Evolutionary conservation across 53 echinoderm and acorn worm genomes (phyloP).

Genomic region (Echinometra lucunter): DNA sequence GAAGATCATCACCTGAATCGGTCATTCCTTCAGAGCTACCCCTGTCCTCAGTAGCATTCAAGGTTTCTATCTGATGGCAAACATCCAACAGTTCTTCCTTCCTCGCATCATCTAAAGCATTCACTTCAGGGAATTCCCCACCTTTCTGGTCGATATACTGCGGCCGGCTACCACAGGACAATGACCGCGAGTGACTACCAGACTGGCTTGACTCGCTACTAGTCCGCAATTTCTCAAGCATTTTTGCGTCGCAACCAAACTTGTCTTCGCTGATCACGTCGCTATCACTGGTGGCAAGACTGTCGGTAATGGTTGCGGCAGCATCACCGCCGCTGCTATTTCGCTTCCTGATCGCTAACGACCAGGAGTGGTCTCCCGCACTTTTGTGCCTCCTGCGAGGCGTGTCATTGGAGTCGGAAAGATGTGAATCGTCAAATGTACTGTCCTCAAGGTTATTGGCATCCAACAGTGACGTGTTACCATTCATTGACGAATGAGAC

Average conservation of each 20-base stretch:
- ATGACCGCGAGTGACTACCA: slow-evolving; percentile 69
- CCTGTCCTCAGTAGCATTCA: slow-evolving; percentile 75
- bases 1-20: slow-evolving; percentile 69
- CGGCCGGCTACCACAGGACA: slow-evolving; percentile 86
- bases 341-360: slow-evolving; percentile 78
- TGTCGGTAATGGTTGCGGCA: slow-evolving; percentile 71
- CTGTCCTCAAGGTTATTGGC: slow-evolving; percentile 76
- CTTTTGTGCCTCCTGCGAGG: slow-evolving; percentile 86
- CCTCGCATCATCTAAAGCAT: slow-evolving; percentile 23
- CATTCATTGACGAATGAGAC: slow-evolving; percentile 61
- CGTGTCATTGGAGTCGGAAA: slow-evolving; percentile 50
- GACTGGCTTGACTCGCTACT: slow-evolving; percentile 39
- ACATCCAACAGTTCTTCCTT: slow-evolving; percentile 68
- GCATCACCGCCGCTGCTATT: slow-evolving; percentile 81
- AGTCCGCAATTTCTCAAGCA: slow-evolving; percentile 87
- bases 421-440: slow-evolving; percentile 83
- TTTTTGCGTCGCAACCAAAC: slow-evolving; percentile 93
- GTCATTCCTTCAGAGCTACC: slow-evolving; percentile 25
- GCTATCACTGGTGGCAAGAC: slow-evolving; percentile 71
- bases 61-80: slow-evolving; percentile 77
- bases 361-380: slow-evolving; percentile 82
- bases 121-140: slow-evolving; percentile 69
- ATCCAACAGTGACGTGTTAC: slow-evolving; percentile 58
- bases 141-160: slow-evolving; percentile 33
- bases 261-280: slow-evolving; percentile 65